Evolutionary conservation across 2,113 vertebrate species (phyloP).

Genomic region (Sprattus sprattus): DNA sequence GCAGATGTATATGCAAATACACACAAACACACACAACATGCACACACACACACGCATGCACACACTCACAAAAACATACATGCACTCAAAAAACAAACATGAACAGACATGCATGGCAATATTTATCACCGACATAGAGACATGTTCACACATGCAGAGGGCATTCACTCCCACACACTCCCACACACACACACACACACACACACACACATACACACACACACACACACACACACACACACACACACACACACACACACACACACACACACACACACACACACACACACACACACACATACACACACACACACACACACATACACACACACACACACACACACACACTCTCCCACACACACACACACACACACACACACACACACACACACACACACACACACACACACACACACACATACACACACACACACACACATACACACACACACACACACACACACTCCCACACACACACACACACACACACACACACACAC

Average conservation of each 20-base stretch:
- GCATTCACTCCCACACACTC: background rate
- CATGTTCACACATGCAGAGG: background rate
- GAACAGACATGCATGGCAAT: background rate
- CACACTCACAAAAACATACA: background rate
- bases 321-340: background rate
- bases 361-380: background rate
- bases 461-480: too few species aligned
- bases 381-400: background rate
- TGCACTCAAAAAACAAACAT: background rate
- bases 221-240: background rate
- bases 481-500: background rate
- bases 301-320: background rate
- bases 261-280: background rate
- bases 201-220: conserved; percentile 12
- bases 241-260: background rate
- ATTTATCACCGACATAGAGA: background rate
- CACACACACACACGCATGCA: background rate
- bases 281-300: conserved; percentile 12
- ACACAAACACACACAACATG: background rate
- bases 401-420: conserved; percentile 7
- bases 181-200: background rate
- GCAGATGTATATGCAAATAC: too few species aligned
- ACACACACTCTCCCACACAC: background rate
- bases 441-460: conserved; percentile 15
- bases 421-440: conserved; percentile 13